Base-by-base conservation (phyloP, 1,140 invertebrate species). In the Pseudachorutes palmiensis region DNA sequence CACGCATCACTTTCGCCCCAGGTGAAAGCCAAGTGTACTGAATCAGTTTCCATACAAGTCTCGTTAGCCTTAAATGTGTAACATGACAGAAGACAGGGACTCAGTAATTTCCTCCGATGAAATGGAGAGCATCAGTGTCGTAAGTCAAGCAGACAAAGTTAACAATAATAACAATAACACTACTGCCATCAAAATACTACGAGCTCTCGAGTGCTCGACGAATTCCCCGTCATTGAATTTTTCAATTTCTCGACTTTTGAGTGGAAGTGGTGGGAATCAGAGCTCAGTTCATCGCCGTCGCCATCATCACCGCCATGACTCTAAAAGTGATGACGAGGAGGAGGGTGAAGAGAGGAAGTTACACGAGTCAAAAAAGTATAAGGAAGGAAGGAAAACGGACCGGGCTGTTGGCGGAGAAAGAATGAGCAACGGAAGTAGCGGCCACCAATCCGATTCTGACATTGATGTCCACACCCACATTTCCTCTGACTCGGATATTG, bases 1-100 rank as follows among this genome's bases (percentile, higher is more conserved):
- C n/a, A n/a, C n/a, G n/a, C n/a, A n/a, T n/a, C n/a, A n/a, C n/a
- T n/a, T n/a, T n/a, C n/a, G n/a, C n/a, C n/a, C n/a, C n/a, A n/a
- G n/a, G n/a, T n/a, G n/a, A n/a, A n/a, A n/a, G n/a, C n/a, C n/a
- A n/a, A n/a, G n/a, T n/a, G n/a, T n/a, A n/a, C n/a, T n/a, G n/a
- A n/a, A n/a, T n/a, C n/a, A n/a, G n/a, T n/a, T n/a, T n/a, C n/a
- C n/a, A n/a, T n/a, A n/a, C n/a, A n/a, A n/a, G n/a, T n/a, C n/a
- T n/a, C n/a, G n/a, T n/a, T n/a, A 45, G 19, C 19, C 36, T 12
- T 55, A 5, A 69, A 70, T 70, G 72, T 73, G 72, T 67, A 68
- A 68, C 64, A 73, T 73, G 72, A 73, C 59, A 29, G 69, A 69
- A 65, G 60, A 71, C 67, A 66, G 66, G 68, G 65, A 70, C 65